Conservation (phyloP, 2,888 invertebrate genomes). For the Mamestra brassicae region DNA sequence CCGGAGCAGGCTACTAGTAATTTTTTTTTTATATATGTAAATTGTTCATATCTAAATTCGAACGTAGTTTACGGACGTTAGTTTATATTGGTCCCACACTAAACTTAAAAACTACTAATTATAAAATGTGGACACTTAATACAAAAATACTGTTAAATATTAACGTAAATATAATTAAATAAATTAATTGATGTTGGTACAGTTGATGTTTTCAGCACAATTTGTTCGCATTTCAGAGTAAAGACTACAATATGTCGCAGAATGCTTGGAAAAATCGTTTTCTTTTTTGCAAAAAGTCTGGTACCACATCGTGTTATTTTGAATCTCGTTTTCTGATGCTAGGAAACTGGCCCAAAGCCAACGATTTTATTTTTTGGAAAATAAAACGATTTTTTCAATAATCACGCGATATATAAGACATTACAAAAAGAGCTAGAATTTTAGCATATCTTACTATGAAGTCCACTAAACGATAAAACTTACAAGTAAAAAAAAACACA, state of each 20-base stretch:
- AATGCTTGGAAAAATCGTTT: not conserved
- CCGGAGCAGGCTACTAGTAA: too few species aligned
- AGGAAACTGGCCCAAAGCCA: too few species aligned
- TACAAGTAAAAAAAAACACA: not conserved
- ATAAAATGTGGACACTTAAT: slow-evolving; percentile 61
- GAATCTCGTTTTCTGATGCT: too few species aligned
- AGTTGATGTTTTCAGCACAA: slow-evolving; percentile 47
- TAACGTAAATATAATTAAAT: slow-evolving; percentile 56
- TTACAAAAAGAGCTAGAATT: not conserved
- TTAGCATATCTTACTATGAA: not conserved
- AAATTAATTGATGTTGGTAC: slow-evolving; percentile 36
- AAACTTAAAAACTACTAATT: slow-evolving; percentile 57
- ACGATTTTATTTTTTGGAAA: too few species aligned
- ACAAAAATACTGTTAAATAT: slow-evolving; percentile 65
- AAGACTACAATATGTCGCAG: not conserved
- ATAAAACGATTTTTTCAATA: not conserved
- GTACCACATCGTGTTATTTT: too few species aligned
- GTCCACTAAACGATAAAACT: not conserved
- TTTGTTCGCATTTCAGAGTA: not conserved
- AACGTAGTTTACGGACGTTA: slow-evolving; percentile 57
- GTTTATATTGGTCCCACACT: slow-evolving; percentile 63
- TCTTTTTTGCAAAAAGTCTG: too few species aligned
- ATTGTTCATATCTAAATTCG: not conserved
- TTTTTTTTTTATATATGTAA: not conserved
- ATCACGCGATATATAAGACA: not conserved